Base-by-base conservation (phyloP, 2,113 vertebrate genomes). In the Silurus asotus region DNA sequence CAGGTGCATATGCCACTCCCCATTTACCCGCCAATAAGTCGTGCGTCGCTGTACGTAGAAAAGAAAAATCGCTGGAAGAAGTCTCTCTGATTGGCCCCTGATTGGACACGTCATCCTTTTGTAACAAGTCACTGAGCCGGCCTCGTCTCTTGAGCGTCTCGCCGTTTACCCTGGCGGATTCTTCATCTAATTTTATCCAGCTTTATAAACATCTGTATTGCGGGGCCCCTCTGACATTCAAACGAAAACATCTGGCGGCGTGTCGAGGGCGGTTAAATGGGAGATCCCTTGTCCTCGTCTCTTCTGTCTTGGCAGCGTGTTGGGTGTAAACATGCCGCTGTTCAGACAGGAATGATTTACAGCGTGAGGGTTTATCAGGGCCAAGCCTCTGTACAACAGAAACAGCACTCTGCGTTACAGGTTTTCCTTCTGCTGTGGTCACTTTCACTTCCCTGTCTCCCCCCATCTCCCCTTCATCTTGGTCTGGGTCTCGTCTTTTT, bases 101-200 rank as follows among this genome's bases (percentile, higher is more conserved):
- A 56, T 83, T 83, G 65, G 64, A 56, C 81, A 83, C 19, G 45
- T 74, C 69, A 55, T 75, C 56, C 45, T 15, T 75, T 59, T 45
- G 55, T 74, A 59, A 58, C 19, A 15, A 61, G 55, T 61, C 20
- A 75, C 56, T 51, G 83, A 61, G 10, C 67, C 48, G 82, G 45
- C 28, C 9, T 62, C 17, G 2, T 48, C 23, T 15, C 56, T 11
- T 11, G 6, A 65, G 62, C 80, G 3, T n/a, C n/a, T 55, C n/a
- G 0, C 2, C 7, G 0, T 19, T 1, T 19, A 7, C 7, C 5
- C 7, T 58, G 17, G 5, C 14, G 0, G 53, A 17, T 23, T 61
- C 19, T 61, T 9, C 17, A 6, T 17, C 17, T 20, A 48, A 80
- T 61, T 61, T 6, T 3, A 4, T 5, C 59, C 77, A 80, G 17